Evolutionary conservation across 2,888 invertebrate genomes (phyloP).

Genomic region (Agrochola litura): DNA sequence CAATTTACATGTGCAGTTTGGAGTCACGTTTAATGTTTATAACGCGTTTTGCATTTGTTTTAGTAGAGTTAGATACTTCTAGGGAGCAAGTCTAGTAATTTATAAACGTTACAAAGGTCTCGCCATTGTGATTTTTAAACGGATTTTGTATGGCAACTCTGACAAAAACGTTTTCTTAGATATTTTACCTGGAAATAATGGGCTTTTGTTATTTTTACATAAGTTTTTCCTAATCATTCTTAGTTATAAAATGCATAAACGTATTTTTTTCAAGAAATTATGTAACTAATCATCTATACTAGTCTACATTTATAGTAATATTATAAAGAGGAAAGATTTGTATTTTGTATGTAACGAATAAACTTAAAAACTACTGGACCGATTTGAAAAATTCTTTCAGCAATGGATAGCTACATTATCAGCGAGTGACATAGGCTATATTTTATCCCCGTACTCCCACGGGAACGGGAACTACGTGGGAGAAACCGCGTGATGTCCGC

Average conservation of each 20-base stretch:
- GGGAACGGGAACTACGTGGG: too few relatives aligned
- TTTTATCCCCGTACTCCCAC: too few relatives aligned
- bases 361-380: too few relatives aligned
- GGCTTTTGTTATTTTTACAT: neutral
- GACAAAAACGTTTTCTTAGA: neutral
- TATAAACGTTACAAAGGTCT: neutral
- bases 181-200: neutral
- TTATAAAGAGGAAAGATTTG: too few relatives aligned
- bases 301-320: too few relatives aligned
- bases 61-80: neutral
- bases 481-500: too few relatives aligned
- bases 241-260: neutral
- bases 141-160: neutral
- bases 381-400: too few relatives aligned
- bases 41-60: neutral
- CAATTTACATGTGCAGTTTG: constrained; percentile 29
- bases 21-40: neutral
- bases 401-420: too few relatives aligned
- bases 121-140: neutral
- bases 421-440: too few relatives aligned
- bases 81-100: neutral
- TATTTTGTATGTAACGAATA: too few relatives aligned
- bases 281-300: too few relatives aligned
- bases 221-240: neutral
- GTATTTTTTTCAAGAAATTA: too few relatives aligned